A percentile compares a stretch with the other conserved stretches of the same genome.
phyloP scores from a whole-genome alignment of 35 echinoderm and acorn worm species.

The Amphiura filiformis region DNA sequence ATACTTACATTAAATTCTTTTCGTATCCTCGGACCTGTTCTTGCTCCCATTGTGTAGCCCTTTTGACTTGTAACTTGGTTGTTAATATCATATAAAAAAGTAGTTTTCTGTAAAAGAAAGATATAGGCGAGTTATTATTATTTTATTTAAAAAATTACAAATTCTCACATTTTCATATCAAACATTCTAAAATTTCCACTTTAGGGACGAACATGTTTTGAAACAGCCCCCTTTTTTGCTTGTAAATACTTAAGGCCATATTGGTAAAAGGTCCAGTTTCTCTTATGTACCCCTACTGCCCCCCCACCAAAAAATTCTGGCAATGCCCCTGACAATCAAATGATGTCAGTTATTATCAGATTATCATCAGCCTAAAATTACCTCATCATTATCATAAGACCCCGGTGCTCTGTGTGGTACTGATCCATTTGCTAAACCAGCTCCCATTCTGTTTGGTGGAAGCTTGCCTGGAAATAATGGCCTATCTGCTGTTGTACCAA shows the following conservation, averaged over 20 bases:
- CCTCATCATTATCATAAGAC: slow-evolving; percentile 94
- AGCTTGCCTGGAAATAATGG: slow-evolving; percentile 84
- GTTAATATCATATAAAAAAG: slow-evolving; percentile 84
- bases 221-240: neutral
- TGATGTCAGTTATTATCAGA: too few relatives aligned
- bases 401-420: slow-evolving; percentile 80
- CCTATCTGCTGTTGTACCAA: slow-evolving; percentile 82
- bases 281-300: too few relatives aligned
- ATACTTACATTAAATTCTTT: slow-evolving; percentile 91
- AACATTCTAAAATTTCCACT: too few relatives aligned
- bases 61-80: slow-evolving; percentile 87
- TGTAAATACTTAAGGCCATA: neutral
- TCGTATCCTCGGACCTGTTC: slow-evolving; percentile 78
- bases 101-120: slow-evolving; percentile 78
- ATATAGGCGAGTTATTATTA: too few relatives aligned
- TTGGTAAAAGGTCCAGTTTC: too few relatives aligned
- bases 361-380: too few relatives aligned
- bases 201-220: too few relatives aligned
- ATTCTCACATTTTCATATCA: too few relatives aligned
- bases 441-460: slow-evolving; percentile 80
- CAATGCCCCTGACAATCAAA: too few relatives aligned
- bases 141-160: too few relatives aligned
- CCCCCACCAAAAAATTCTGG: too few relatives aligned
- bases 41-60: slow-evolving; percentile 93
- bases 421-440: slow-evolving; percentile 48